A percentile compares a stretch with the other conserved stretches of the same genome.
Conservation (phyloP, 2,797 vertebrate species). For the Enteromius afrohamiltoni region DNA sequence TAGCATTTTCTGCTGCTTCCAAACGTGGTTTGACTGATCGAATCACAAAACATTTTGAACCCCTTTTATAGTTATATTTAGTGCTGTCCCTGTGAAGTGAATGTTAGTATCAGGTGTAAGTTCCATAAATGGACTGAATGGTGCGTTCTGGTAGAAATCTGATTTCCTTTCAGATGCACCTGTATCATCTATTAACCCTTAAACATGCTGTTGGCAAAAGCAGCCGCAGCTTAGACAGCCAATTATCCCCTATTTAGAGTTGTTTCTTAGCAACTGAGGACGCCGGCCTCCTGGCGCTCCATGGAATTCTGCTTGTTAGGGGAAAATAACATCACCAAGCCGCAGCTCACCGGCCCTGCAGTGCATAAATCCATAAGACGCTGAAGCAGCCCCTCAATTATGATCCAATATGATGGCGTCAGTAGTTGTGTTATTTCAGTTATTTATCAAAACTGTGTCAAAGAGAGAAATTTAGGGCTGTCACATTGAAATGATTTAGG, state of each 20-base stretch:
- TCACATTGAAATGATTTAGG: conserved; percentile 28
- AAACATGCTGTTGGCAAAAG: conserved; percentile 17
- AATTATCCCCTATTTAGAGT: conserved; percentile 38
- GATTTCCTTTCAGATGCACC: conserved; percentile 9
- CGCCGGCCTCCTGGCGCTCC: conserved; percentile 14
- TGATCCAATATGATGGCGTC: conserved; percentile 17
- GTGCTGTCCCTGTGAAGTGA: not conserved
- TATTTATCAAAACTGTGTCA: conserved; percentile 29
- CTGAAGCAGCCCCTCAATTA: conserved; percentile 7
- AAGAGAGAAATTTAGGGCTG: conserved; percentile 28
- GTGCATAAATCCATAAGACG: conserved; percentile 20
- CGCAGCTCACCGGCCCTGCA: not conserved
- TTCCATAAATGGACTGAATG: not conserved
- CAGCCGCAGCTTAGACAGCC: conserved; percentile 46
- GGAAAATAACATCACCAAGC: conserved; percentile 51
- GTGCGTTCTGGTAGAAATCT: not conserved
- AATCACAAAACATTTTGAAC: not conserved
- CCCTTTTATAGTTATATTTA: not conserved
- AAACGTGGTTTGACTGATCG: not conserved
- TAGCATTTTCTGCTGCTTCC: not conserved
- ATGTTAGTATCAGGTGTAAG: not conserved
- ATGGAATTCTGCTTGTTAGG: conserved; percentile 28
- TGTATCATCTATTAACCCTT: conserved; percentile 29
- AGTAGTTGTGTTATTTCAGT: conserved; percentile 13
- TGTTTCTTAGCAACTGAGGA: conserved; percentile 59